A percentile compares a stretch with the other conserved stretches of the same genome.
Conservation (phyloP, 2,113 vertebrate genomes). For the Corapipo altera region DNA sequence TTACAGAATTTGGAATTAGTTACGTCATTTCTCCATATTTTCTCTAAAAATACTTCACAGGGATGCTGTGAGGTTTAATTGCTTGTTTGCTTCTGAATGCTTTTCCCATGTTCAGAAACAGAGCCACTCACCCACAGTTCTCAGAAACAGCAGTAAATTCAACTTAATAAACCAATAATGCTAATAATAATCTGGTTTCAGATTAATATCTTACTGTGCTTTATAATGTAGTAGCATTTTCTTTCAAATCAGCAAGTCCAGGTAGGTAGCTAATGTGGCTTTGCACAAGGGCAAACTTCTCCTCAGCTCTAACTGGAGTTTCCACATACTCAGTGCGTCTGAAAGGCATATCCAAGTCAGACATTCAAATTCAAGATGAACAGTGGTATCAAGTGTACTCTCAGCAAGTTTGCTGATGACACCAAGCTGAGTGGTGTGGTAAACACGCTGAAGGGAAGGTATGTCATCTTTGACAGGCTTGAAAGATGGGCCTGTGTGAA, state of each 20-base stretch:
- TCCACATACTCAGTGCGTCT: background rate
- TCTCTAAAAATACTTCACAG: background rate
- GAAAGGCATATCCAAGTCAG: background rate
- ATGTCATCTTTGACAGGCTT: background rate
- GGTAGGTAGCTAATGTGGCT: background rate
- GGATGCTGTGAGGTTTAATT: background rate
- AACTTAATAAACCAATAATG: background rate
- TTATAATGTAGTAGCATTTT: background rate
- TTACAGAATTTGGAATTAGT: background rate
- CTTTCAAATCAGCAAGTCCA: background rate
- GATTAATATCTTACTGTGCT: background rate
- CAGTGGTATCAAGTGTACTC: background rate
- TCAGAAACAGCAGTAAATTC: background rate
- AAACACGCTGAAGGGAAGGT: background rate
- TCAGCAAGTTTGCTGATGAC: background rate
- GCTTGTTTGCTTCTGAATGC: background rate
- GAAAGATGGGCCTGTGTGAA: background rate
- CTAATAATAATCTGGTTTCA: background rate
- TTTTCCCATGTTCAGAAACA: background rate
- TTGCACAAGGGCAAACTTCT: background rate
- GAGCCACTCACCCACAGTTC: background rate
- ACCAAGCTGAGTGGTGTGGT: background rate
- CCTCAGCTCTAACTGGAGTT: background rate
- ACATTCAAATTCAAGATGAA: background rate
- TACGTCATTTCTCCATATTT: background rate